These are phyloP conservation scores for Tragelaphus imberbis DNA, from an alignment of 2,113 vertebrate genomes.

Conservation along the genomic window DNA sequence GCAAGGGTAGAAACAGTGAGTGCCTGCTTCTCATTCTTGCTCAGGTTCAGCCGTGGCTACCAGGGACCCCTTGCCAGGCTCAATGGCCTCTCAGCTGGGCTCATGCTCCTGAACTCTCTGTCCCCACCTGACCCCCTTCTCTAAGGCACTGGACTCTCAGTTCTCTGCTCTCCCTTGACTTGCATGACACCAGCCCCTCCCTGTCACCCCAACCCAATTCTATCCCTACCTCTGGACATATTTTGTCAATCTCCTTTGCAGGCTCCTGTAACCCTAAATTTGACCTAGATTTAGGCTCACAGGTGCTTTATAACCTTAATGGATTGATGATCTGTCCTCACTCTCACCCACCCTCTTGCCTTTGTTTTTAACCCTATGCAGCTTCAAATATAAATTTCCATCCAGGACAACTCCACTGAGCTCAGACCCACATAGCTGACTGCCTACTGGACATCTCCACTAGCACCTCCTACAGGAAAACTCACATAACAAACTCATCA, in stretches of 20 bases:
- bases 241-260: not conserved
- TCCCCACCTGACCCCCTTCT: too few species aligned
- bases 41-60: not conserved
- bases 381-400: not conserved
- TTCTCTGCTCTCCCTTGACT: not conserved
- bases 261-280: not conserved
- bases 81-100: not conserved
- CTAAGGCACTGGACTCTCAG: not conserved
- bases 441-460: not conserved
- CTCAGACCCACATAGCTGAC: not conserved
- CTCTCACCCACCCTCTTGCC: not conserved
- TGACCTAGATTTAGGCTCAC: not conserved
- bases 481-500: not conserved
- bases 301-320: not conserved
- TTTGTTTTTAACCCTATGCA: not conserved
- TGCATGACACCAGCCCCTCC: not conserved
- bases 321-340: not conserved
- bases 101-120: not conserved
- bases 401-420: not conserved
- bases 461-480: not conserved
- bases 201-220: not conserved
- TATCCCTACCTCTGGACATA: not conserved
- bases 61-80: not conserved
- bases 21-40: not conserved
- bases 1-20: not conserved